Base-by-base conservation (phyloP, 2,797 vertebrate species). In the Hoplostethus mediterraneus region DNA sequence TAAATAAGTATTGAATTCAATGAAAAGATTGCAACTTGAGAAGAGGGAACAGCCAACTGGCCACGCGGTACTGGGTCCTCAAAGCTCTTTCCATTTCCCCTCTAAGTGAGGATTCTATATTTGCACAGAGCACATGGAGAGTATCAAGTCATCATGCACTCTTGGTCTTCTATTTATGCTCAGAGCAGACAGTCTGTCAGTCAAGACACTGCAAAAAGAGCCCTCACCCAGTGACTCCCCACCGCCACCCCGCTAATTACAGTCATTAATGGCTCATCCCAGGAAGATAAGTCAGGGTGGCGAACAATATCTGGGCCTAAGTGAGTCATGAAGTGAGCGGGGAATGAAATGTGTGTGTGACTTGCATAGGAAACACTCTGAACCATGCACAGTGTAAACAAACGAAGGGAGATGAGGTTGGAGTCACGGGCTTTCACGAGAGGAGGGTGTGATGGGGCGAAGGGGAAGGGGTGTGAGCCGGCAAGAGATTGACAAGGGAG, bases 161-260 rank as follows among this genome's bases (percentile, higher is more conserved):
- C 65, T 52, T 63, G 49, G 16, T 56, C 67, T 76, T 82, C 75
- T 85, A 79, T 87, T 82, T 80, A 64, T 60, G 48, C 68, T 62
- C 52, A 55, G 65, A 60, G 58, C 53, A 51, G 28, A 56, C 8
- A 47, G 56, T 14, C 55, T 28, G 56, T 33, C 25, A 63, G 44
- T 42, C 9, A 16, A 8, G 5, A 40, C 42, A 38, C 59, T 52
- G 14, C n/a, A 16, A 16, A 44, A 64, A 38, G 33, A 59, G 17
- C 38, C 30, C 9, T 16, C 47, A 47, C 5, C 3, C 45, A 48
- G 17, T 45, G 48, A 45, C 55, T 48, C 56, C n/a, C 12, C 53
- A 6, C 55, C 31, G 7, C 3, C 40, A 42, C 40, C 12, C 44
- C 51, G 72, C 63, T 67, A 91, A 86, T 87, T 79, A 80, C 33